Conservation (phyloP, 1,140 invertebrate genomes). For the Wiebesia pumilae region DNA sequence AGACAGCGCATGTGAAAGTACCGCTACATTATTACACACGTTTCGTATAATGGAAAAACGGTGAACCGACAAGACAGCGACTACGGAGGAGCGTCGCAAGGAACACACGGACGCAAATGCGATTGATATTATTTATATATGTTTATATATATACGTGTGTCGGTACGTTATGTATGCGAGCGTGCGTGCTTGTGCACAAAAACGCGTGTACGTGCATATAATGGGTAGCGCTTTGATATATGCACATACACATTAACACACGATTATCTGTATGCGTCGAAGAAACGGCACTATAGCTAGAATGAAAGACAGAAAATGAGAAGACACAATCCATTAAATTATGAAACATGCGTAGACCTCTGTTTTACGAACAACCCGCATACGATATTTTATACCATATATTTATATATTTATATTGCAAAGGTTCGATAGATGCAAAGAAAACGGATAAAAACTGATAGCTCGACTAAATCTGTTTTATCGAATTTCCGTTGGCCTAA, state of each 20-base stretch:
- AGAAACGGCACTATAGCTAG: slow-evolving; percentile 32
- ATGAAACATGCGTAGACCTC: not conserved
- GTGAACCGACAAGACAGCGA: slow-evolving; percentile 36
- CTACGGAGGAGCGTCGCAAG: not conserved
- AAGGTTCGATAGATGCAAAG: not conserved
- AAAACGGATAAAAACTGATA: not conserved
- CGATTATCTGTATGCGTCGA: not conserved
- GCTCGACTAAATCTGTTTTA: not conserved
- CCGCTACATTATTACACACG: slow-evolving; percentile 48
- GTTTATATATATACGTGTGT: not conserved
- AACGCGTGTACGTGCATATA: too few relatives aligned
- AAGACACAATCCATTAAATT: not conserved
- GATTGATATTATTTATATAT: not conserved
- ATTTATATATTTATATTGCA: not conserved
- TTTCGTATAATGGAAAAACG: slow-evolving; percentile 49
- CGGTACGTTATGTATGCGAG: not conserved
- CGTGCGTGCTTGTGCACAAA: not conserved
- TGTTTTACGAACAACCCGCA: not conserved
- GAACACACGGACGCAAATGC: not conserved
- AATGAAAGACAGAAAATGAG: not conserved
- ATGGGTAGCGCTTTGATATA: too few relatives aligned
- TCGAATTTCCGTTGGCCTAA: not conserved
- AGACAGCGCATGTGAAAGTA: slow-evolving; percentile 6
- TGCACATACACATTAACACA: too few relatives aligned
- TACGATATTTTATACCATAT: not conserved